These are phyloP conservation scores for Heliangelus exortis DNA, from an alignment of 2,797 vertebrate genomes.

Conservation along the genomic window DNA sequence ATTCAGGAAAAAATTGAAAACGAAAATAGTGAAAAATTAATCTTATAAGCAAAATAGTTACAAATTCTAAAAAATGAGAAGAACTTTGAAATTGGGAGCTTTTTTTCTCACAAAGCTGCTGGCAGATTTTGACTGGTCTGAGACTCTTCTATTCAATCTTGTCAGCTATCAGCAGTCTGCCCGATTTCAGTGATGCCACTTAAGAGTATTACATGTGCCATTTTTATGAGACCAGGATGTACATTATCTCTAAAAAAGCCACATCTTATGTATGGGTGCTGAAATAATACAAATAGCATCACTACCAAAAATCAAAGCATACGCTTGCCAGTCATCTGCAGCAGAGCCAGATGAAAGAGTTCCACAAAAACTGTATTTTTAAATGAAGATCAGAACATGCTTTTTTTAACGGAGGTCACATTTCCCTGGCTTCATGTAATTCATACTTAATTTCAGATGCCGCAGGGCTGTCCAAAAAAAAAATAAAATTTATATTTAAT, in stretches of 20 bases:
- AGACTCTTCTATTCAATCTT: not conserved
- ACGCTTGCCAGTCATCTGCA: not conserved
- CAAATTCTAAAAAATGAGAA: not conserved
- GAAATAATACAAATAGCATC: not conserved
- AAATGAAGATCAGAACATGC: not conserved
- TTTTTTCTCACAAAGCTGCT: not conserved
- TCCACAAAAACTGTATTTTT: not conserved
- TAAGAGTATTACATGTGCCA: not conserved
- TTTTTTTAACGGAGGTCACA: not conserved
- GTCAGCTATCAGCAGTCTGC: not conserved
- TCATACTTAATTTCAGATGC: constrained; percentile 3
- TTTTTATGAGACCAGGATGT: not conserved
- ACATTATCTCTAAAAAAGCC: not conserved
- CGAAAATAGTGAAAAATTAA: not conserved
- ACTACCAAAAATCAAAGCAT: not conserved
- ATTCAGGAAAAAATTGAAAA: not conserved
- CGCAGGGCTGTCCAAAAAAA: not conserved
- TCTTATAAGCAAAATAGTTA: not conserved
- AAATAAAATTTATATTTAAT: not conserved
- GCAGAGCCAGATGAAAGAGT: not conserved
- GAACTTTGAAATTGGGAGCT: not conserved
- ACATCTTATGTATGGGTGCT: not conserved
- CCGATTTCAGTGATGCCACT: not conserved
- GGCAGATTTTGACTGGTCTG: not conserved
- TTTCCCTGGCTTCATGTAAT: not conserved